These are phyloP conservation scores for Laspeyria flexula DNA, from an alignment of 2,888 invertebrate species.

Conservation along the genomic window DNA sequence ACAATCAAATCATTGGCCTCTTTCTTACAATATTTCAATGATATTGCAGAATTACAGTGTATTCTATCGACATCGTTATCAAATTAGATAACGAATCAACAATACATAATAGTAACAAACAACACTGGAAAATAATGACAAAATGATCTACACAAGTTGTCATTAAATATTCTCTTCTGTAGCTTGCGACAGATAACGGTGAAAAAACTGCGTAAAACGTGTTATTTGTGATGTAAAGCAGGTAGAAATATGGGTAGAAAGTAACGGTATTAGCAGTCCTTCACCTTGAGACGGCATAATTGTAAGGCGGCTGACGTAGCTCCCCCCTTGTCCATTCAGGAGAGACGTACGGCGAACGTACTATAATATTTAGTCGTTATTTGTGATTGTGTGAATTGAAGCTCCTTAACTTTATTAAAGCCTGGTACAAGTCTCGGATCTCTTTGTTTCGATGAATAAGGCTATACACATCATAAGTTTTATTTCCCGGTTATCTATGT, in stretches of 20 bases:
- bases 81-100: neutral
- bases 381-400: neutral
- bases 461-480: too few species aligned
- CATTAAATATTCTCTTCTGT: neutral
- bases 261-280: slow-evolving; percentile 40
- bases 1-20: too few species aligned
- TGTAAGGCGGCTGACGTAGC: slow-evolving; percentile 25
- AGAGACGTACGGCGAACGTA: slow-evolving; percentile 3
- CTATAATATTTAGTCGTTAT: neutral
- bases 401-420: neutral
- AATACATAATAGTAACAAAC: too few species aligned
- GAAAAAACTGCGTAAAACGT: neutral
- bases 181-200: neutral
- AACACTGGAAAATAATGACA: neutral
- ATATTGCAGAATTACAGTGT: too few species aligned
- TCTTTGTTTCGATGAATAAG: neutral
- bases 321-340: slow-evolving; percentile 28
- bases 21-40: too few species aligned
- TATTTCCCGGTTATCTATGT: too few species aligned
- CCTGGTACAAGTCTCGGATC: neutral
- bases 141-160: neutral
- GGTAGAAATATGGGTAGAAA: slow-evolving; percentile 24
- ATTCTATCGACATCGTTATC: neutral
- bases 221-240: neutral
- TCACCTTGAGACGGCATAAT: slow-evolving; percentile 52